Evolutionary conservation across 2,888 invertebrate species (phyloP).

Genomic region (Polia nebulosa): DNA sequence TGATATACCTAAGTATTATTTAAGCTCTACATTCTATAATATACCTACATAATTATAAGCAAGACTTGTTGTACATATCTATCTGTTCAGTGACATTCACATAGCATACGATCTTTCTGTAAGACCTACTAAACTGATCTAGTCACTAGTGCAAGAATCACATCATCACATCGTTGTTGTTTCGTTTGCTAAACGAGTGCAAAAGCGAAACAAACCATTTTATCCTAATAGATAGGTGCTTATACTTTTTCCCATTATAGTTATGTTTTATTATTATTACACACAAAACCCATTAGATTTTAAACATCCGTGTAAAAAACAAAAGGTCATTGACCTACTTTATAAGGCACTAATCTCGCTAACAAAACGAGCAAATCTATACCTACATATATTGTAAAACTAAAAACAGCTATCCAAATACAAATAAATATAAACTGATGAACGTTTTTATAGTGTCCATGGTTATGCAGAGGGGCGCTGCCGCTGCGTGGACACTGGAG

Average conservation of each 20-base stretch:
- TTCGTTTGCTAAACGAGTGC: constrained; percentile 5
- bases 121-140: background rate
- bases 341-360: constrained; percentile 34
- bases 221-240: constrained; percentile 6
- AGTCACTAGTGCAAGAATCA: too few species aligned
- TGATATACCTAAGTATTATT: background rate
- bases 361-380: constrained; percentile 28
- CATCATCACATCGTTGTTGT: too few species aligned
- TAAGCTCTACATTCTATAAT: background rate
- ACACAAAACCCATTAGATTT: constrained; percentile 36
- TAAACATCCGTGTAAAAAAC: constrained; percentile 24
- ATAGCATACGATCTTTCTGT: too few species aligned
- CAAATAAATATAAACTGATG: constrained; percentile 61
- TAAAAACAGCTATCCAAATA: constrained; percentile 50
- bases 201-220: constrained; percentile 3
- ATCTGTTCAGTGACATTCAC: background rate
- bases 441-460: constrained; percentile 58
- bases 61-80: background rate
- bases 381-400: constrained; percentile 52
- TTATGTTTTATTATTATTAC: constrained; percentile 50
- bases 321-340: constrained; percentile 35
- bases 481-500: constrained; percentile 71
- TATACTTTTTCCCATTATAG: constrained; percentile 24
- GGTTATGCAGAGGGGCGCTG: constrained; percentile 71
- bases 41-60: background rate